phyloP scores from a whole-genome alignment of 2,888 invertebrate species.

The Ctena decussata region DNA sequence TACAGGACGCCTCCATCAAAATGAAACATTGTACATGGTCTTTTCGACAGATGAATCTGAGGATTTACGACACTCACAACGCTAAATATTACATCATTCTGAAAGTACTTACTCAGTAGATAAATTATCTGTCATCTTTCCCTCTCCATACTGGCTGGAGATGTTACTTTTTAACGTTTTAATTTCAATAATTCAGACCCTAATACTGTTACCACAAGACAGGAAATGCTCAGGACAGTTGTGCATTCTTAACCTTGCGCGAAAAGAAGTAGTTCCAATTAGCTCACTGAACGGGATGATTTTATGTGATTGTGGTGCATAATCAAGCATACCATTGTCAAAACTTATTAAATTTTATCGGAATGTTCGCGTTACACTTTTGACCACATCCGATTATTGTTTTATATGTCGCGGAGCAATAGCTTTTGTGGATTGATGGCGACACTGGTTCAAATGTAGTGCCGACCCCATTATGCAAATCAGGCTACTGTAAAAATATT shows the following conservation, averaged over 20 bases:
- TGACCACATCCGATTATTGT: background rate
- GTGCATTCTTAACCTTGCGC: constrained; percentile 46
- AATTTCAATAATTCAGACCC: constrained; percentile 12
- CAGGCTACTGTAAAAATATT: constrained; percentile 8
- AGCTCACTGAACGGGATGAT: background rate
- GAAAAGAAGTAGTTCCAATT: constrained; percentile 57
- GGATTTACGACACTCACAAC: background rate
- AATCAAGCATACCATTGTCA: no score
- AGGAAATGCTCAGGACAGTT: constrained; percentile 72
- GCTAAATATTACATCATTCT: constrained; percentile 1
- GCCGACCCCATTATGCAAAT: constrained; percentile 74
- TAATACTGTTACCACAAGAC: constrained; percentile 62
- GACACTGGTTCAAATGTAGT: constrained; percentile 71
- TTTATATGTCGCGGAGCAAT: constrained; percentile 44
- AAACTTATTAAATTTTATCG: no score
- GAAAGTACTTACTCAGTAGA: constrained; percentile 77
- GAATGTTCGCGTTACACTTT: background rate
- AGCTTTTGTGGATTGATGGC: constrained; percentile 62
- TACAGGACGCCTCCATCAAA: constrained; percentile 51
- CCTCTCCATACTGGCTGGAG: constrained; percentile 65
- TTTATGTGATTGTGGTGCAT: no score
- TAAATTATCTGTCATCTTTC: constrained; percentile 81
- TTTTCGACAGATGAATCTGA: background rate
- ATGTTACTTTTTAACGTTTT: constrained; percentile 60
- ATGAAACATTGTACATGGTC: constrained; percentile 16